phyloP scores from a whole-genome alignment of 2,797 vertebrate species.

The Tarsius wallacei region DNA sequence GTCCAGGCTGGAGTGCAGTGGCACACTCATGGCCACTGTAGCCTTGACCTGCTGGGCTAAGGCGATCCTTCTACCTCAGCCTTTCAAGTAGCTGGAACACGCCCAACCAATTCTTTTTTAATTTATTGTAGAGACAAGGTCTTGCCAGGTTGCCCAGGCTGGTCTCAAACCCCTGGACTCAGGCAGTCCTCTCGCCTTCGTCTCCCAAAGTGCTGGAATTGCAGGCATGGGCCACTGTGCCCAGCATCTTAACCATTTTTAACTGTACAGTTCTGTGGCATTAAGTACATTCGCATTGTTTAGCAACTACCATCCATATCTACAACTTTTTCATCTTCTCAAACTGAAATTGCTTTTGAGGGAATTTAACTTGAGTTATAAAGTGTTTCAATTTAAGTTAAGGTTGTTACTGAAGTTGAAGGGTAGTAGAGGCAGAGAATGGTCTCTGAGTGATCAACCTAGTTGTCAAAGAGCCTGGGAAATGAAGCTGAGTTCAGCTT shows the following conservation, averaged over 20 bases:
- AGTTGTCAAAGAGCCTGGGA: not conserved
- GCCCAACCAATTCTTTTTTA: not conserved
- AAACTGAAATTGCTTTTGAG: not conserved
- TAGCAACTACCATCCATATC: too few relatives aligned
- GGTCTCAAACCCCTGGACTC: not conserved
- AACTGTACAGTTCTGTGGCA: too few relatives aligned
- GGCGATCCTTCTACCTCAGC: too few relatives aligned
- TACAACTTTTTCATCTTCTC: too few relatives aligned
- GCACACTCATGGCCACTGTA: too few relatives aligned
- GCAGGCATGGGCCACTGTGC: not conserved
- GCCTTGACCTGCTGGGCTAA: too few relatives aligned
- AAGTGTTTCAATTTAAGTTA: not conserved
- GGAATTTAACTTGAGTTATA: not conserved
- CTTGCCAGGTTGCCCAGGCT: not conserved
- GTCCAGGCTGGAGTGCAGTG: not conserved
- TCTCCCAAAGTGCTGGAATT: not conserved
- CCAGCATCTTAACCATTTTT: not conserved
- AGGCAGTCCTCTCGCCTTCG: fast-evolving
- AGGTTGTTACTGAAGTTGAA: not conserved
- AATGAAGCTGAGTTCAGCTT: not conserved
- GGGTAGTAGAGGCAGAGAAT: not conserved
- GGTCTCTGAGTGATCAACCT: not conserved
- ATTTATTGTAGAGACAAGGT: not conserved
- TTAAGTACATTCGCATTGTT: too few relatives aligned
- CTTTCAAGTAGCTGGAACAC: not conserved